Conservation (phyloP, 2,888 invertebrate species). For the Calliopum simillimum region DNA sequence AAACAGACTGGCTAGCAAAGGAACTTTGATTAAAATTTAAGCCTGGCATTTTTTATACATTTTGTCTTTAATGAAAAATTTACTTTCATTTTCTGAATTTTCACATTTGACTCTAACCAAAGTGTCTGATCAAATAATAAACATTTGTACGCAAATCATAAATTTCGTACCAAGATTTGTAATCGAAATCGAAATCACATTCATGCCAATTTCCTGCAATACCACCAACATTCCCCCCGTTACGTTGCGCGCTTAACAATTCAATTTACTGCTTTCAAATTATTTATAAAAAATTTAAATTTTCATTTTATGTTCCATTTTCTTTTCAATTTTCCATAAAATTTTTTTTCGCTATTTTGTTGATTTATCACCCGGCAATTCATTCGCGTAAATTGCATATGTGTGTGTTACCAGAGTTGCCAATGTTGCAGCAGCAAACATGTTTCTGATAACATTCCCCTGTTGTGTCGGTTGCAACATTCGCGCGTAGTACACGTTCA, state of each 20-base stretch:
- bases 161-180: too few relatives aligned
- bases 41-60: too few relatives aligned
- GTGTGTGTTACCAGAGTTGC: conserved; percentile 1
- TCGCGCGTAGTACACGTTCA: not conserved
- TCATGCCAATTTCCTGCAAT: not conserved
- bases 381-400: not conserved
- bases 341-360: conserved; percentile 23
- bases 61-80: too few relatives aligned
- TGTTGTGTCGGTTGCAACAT: too few relatives aligned
- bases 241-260: conserved; percentile 13
- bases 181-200: conserved; percentile 1
- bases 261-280: conserved; percentile 14
- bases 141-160: too few relatives aligned
- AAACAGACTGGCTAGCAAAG: too few relatives aligned
- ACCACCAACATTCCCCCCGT: not conserved
- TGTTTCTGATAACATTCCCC: conserved; percentile 13
- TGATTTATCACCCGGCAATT: conserved; percentile 22
- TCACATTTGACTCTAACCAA: too few relatives aligned
- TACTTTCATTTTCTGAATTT: too few relatives aligned
- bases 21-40: too few relatives aligned
- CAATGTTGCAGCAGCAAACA: conserved; percentile 25
- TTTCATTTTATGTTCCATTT: conserved; percentile 15
- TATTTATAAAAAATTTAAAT: conserved; percentile 27
- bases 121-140: too few relatives aligned
- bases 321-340: conserved; percentile 30